phyloP scores from a whole-genome alignment of 2,113 vertebrate species.

The Chionomys nivalis region DNA sequence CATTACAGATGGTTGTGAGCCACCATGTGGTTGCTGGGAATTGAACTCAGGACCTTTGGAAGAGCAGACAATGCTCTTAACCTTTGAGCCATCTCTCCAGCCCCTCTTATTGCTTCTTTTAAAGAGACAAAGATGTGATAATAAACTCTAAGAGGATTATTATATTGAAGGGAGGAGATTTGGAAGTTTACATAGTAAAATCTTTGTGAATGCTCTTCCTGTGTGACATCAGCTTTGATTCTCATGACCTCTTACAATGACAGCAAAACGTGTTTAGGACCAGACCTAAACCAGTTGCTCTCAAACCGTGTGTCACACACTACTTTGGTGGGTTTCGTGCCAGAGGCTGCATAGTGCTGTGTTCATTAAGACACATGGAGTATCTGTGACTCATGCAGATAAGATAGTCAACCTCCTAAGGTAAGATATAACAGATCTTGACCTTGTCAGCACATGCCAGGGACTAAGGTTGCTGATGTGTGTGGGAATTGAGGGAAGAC shows the following conservation, averaged over 20 bases:
- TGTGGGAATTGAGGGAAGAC: not conserved
- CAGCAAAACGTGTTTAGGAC: not conserved
- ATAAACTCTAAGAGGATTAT: slow-evolving; percentile 2
- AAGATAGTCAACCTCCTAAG: not conserved
- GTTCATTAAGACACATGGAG: not conserved
- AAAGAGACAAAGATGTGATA: not conserved
- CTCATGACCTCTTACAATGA: not conserved
- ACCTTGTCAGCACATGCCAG: not conserved
- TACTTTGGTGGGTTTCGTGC: not conserved
- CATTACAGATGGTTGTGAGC: too few species aligned
- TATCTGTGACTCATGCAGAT: not conserved
- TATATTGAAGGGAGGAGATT: not conserved
- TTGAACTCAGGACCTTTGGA: too few species aligned
- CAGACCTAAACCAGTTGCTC: not conserved
- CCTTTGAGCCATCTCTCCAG: too few species aligned
- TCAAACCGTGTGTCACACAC: not conserved
- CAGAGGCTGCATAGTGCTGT: not conserved
- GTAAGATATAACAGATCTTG: not conserved
- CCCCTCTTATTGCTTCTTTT: slow-evolving; percentile 2
- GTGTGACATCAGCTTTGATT: not conserved
- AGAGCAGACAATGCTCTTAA: too few species aligned
- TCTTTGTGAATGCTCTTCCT: not conserved
- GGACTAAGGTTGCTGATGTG: not conserved
- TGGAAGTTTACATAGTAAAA: not conserved
- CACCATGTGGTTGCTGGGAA: too few species aligned